Evolutionary conservation across 2,797 vertebrate genomes (phyloP).

Genomic region (Hybognathus amarus): DNA sequence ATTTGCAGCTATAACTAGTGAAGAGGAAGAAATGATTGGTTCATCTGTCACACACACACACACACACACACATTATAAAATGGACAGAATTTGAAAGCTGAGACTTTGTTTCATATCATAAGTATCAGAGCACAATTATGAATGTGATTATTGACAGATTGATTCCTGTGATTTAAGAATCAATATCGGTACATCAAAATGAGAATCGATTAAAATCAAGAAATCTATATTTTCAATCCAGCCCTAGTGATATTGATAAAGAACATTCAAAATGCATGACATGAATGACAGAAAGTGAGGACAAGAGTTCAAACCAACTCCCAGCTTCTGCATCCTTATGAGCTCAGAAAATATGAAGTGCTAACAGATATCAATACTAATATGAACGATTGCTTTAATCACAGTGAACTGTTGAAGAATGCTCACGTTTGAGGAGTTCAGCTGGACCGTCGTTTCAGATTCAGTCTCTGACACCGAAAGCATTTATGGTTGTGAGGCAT

Average conservation of each 20-base stretch:
- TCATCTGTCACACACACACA: neutral
- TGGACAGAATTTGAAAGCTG: neutral
- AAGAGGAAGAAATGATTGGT: neutral
- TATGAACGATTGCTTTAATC: neutral
- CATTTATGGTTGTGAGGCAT: conserved; percentile 69
- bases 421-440: neutral
- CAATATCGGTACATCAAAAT: neutral
- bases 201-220: neutral
- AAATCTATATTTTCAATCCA: neutral
- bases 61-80: neutral
- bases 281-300: neutral
- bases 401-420: neutral
- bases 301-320: neutral
- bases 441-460: neutral
- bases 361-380: neutral
- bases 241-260: neutral
- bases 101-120: neutral
- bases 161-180: neutral
- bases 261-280: neutral
- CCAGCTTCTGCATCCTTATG: neutral
- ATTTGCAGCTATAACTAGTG: too few relatives aligned
- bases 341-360: neutral
- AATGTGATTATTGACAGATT: neutral
- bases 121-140: neutral
- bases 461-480: conserved; percentile 50